Evolutionary conservation across 2,797 vertebrate species (phyloP), one percentile per base, ranked within the genome.

Genomic region (Huso huso): DNA sequence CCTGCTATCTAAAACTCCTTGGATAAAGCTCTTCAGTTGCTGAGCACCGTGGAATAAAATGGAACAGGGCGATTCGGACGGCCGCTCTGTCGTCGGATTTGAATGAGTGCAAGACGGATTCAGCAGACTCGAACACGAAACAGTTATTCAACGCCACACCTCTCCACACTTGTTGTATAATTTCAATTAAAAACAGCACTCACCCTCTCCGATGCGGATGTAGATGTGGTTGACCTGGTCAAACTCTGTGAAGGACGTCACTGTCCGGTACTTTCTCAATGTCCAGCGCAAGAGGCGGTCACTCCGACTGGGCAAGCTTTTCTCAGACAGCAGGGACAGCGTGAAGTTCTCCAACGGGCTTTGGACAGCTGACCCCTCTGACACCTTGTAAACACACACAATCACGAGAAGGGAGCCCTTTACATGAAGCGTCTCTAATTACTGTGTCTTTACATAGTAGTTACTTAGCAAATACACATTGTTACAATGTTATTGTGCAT

Each of bases 161-260:
- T 65, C 50, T 51, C 49, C 52, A 9, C 7, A 8, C n/a, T 12
- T 53, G 6, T 8, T 10, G 59, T 8, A 62, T 51, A 59, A 51
- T 8, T 13, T 10, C 51, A 49, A 49, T 48, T 64, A 10, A 13
- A 51, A 8, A 8, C 18, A 60, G 49, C 18, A 5, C 86, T 81
- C 74, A 90, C 89, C 89, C 51, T 89, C 82, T 71, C 89, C 89
- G 49, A 89, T 72, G 0, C 67, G 74, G 64, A 88, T 48, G 69
- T 88, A 89, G 61, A 86, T 75, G 0, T 67, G 80, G 66, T 89
- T 89, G 68, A 82, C 83, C 0, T 71, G 78, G 4, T 71, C 18
- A 0, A 81, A 68, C 71, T 89, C 87, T n/a, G 77, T 88, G 71
- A 92, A 68, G 51, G 90, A 92, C 37, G 88, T 82, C 64, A 92